phyloP scores from a whole-genome alignment of 2,113 vertebrate genomes.

The Pimephales promelas region DNA sequence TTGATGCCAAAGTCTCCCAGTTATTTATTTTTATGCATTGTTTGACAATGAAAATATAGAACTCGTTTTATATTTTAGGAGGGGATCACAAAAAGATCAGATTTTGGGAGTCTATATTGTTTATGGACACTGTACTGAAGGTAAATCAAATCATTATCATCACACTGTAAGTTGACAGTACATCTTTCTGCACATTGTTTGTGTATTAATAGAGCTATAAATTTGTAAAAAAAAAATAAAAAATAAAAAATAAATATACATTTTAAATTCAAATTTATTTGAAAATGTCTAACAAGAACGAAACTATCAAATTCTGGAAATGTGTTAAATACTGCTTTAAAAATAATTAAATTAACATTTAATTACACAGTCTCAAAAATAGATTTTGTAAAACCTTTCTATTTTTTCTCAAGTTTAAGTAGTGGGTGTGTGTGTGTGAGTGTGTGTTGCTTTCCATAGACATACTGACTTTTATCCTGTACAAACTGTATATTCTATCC shows the following conservation, averaged over 20 bases:
- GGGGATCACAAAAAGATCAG: background rate
- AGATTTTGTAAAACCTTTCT: too few relatives aligned
- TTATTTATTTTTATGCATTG: background rate
- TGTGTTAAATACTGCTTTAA: background rate
- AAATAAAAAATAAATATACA: background rate
- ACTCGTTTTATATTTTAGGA: background rate
- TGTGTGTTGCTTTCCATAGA: too few relatives aligned
- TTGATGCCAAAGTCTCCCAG: background rate
- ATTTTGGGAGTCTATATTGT: background rate
- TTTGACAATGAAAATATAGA: background rate
- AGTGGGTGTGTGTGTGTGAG: too few relatives aligned
- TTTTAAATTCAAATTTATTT: background rate
- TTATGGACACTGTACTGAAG: background rate
- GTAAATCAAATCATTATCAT: too few relatives aligned
- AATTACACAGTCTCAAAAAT: too few relatives aligned
- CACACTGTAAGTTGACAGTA: too few relatives aligned
- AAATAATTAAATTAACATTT: background rate
- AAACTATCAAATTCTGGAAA: background rate
- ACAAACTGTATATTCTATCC: too few relatives aligned
- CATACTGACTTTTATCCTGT: too few relatives aligned
- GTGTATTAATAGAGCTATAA: background rate
- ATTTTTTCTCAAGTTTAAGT: too few relatives aligned
- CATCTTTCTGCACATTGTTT: background rate
- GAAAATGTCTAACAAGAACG: background rate
- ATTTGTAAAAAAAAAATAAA: background rate